These are phyloP conservation scores for Chelonia mydas DNA, from an alignment of 2,797 vertebrate species.

Conservation along the genomic window DNA sequence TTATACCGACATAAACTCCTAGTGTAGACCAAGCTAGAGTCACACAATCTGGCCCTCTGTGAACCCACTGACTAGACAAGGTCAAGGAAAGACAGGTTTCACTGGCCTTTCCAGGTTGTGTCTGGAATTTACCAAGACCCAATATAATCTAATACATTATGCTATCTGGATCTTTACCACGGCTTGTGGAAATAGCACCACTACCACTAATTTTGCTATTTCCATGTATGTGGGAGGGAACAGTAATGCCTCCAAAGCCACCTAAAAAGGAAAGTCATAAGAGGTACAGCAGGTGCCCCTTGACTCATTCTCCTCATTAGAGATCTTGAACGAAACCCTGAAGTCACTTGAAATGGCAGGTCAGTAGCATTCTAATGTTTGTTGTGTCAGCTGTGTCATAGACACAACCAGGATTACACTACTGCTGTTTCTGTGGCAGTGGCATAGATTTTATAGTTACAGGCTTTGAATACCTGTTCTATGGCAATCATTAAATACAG, in stretches of 20 bases:
- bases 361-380: rapidly evolving
- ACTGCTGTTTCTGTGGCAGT: rapidly evolving
- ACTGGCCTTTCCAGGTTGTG: rapidly evolving
- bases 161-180: neutral
- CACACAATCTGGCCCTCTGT: neutral
- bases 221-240: neutral
- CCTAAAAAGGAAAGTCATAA: neutral
- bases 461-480: rapidly evolving
- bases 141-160: rapidly evolving
- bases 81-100: neutral
- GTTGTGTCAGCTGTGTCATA: rapidly evolving
- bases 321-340: neutral
- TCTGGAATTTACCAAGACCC: neutral
- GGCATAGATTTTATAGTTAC: rapidly evolving
- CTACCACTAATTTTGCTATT: rapidly evolving
- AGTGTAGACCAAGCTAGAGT: neutral
- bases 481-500: rapidly evolving
- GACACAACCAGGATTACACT: rapidly evolving
- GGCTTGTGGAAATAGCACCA: neutral
- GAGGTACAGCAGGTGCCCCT: neutral
- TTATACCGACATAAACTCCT: neutral
- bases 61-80: rapidly evolving
- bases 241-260: neutral
- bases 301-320: neutral
- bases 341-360: neutral